Evolutionary conservation across 2,888 invertebrate species (phyloP), one percentile per base, ranked within the genome.

Genomic region (Acleris cristana): DNA sequence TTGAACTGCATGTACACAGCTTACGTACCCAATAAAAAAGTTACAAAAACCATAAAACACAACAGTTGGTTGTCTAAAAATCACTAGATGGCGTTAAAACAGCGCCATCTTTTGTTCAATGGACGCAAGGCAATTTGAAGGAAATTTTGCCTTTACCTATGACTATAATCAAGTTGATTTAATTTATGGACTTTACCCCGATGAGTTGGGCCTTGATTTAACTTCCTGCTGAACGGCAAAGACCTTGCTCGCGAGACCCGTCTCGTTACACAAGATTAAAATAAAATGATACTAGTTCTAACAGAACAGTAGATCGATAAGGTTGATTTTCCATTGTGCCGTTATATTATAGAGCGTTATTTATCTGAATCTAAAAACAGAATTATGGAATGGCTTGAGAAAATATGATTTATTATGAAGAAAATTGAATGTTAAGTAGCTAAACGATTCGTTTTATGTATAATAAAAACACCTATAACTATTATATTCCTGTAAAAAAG

Each of bases 211-310:
- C 67, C 67, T 67, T 67, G 67, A 63, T 63, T 67, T 53, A 49
- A 67, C 67, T 67, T 67, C 67, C 67, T 67, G 63, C 67, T 54
- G 58, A 58, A 67, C 58, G 67, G 67, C 67, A 67, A 67, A 67
- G 67, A 67, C 67, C 67, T 67, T 67, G 67, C 63, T 57, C 67
- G 63, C 67, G 67, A 62, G 63, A 63, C 63, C 26, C 23, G 40
- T 40, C 40, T 40, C 40, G 14, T 67, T 67, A 67, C 62, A 63
- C 67, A 67, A 67, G 62, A 67, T 67, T 63, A 67, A 62, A 67
- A 67, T 63, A 67, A 62, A 67, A 67, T 40, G 40, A 19, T 19
- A 19, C 18, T 8, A 49, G 49, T 49, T 49, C 10, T 16, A 49
- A 19, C 18, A 49, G n/a, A 40, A 40, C 40, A 40, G 8, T 8